Evolutionary conservation across 2,797 vertebrate genomes (phyloP).

Genomic region (Rhinoraja longicauda): DNA sequence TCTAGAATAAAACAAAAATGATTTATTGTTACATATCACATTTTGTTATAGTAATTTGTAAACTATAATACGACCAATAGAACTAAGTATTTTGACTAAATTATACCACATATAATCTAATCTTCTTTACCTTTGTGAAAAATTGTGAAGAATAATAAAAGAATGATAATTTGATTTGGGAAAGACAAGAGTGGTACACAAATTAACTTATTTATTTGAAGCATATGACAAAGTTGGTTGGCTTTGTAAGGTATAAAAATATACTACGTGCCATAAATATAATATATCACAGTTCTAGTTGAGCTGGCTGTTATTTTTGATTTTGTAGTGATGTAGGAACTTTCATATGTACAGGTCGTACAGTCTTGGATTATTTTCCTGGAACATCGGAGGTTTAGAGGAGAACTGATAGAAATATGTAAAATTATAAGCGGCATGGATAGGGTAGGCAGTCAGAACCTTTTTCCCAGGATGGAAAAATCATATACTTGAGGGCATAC

Average conservation of each 20-base stretch:
- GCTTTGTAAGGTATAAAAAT: not conserved
- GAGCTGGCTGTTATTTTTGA: not conserved
- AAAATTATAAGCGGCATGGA: no score
- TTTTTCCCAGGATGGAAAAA: no score
- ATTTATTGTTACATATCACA: not conserved
- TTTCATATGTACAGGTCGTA: not conserved
- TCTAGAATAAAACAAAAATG: not conserved
- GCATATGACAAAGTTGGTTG: not conserved
- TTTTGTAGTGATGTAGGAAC: not conserved
- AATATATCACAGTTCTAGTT: not conserved
- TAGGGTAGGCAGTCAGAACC: no score
- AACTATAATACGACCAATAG: not conserved
- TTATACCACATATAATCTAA: not conserved
- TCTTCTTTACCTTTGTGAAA: not conserved
- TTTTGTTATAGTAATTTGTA: not conserved
- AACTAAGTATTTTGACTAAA: not conserved
- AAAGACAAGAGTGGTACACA: not conserved
- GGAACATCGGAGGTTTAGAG: no score
- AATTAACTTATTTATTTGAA: constrained; percentile 6
- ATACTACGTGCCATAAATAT: not conserved
- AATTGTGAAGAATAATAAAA: not conserved
- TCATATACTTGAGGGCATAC: no score
- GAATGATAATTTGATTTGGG: not conserved
- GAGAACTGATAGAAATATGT: no score
- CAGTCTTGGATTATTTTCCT: no score